Base-by-base conservation (phyloP, 2,888 invertebrate species). In the Clitarchus hookeri region DNA sequence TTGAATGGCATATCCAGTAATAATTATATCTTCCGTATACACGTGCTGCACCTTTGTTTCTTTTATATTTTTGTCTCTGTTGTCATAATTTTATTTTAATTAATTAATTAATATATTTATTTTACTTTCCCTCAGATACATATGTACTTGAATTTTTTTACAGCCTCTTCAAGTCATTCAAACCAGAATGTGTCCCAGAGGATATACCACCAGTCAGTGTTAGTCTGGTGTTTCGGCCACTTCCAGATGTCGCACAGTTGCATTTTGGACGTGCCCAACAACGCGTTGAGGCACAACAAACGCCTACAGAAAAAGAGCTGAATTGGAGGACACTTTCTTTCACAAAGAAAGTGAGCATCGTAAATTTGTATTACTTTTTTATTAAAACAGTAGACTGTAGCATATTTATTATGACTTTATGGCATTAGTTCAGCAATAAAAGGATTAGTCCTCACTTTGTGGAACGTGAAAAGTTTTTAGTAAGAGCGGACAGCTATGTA, bases 171-270 rank as follows among this genome's bases (percentile, higher is more conserved):
- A 86, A 86, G 48, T 53, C 82, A 19, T 87, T 84, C 53, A 87
- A 86, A 85, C 87, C 87, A 77, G 87, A 87, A 83, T 85, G 84
- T 78, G 87, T 87, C 0, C 87, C 87, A 36, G 87, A 87, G 65
- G 86, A 44, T 25, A 25, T 85, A 25, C 44, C 44, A 78, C 84
- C 87, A 9, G 54, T 80, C 44, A 86, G 82, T 48, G 26, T 77
- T 3, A 65, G 65, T n/a, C 13, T 65, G 23, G 65, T 65, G 65
- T 65, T 65, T 19, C 65, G 65, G 65, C 65, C 19, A n/a, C 65
- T 65, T 65, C 65, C 65, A n/a, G 65, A 65, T 9, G 23, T 65
- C 23, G 8, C n/a, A n/a, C 65, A 23, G 65, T 9, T 65, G 65
- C 16, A 65, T n/a, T 65, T 65, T n/a, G n/a, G 65, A 8, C 65